phyloP scores from a whole-genome alignment of 2,888 invertebrate species.

The Trichacis sp. region DNA sequence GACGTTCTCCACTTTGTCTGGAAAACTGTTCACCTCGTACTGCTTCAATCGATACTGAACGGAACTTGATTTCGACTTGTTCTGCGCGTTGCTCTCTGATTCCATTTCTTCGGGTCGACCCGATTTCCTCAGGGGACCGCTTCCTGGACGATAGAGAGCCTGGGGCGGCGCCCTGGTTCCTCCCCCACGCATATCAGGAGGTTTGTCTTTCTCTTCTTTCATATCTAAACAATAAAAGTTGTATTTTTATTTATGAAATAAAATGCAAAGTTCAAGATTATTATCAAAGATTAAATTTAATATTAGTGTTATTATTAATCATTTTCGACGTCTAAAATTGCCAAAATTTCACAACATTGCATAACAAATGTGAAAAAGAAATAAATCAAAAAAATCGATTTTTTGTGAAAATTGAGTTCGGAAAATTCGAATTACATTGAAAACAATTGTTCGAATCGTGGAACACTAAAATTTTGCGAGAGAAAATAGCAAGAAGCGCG shows the following conservation, averaged over 20 bases:
- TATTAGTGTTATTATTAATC: too few species aligned
- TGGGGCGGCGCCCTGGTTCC: slow-evolving; percentile 77
- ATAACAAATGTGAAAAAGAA: not conserved
- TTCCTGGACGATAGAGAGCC: slow-evolving; percentile 81
- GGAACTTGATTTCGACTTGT: slow-evolving; percentile 54
- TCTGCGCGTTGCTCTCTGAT: slow-evolving; percentile 53
- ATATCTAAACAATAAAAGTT: too few species aligned
- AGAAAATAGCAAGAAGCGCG: too few species aligned
- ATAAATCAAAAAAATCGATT: not conserved
- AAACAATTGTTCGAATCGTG: too few species aligned
- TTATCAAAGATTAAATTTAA: not conserved
- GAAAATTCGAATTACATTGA: too few species aligned
- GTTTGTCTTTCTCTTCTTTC: slow-evolving; percentile 59
- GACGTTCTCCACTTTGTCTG: slow-evolving; percentile 56
- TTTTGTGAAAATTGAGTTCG: not conserved
- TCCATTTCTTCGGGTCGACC: slow-evolving; percentile 75
- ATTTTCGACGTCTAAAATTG: not conserved
- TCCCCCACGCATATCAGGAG: slow-evolving; percentile 71
- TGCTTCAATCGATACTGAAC: slow-evolving; percentile 61
- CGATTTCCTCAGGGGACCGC: slow-evolving; percentile 80
- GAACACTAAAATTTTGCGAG: too few species aligned
- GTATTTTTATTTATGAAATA: slow-evolving; percentile 17
- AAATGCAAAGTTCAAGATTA: not conserved
- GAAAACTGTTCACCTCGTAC: slow-evolving; percentile 45
- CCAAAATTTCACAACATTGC: not conserved